Evolutionary conservation across 2,797 vertebrate genomes (phyloP), one percentile per base, ranked within the genome.

Genomic region (Sebastes kiyomatsui): DNA sequence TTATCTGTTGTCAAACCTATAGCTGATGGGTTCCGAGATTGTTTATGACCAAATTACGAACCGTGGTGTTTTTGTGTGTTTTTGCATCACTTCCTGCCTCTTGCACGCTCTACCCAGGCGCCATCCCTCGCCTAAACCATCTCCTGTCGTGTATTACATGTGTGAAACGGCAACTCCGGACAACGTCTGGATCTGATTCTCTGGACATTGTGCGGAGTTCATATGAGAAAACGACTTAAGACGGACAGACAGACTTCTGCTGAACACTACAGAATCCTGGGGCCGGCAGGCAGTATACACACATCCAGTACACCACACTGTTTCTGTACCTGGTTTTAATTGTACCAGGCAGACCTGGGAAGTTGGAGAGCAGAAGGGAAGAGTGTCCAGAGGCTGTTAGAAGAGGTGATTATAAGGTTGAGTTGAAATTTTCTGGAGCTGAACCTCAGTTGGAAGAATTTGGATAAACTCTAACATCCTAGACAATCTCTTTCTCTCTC

Each of bases 341-440:
- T 73, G 67, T 58, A 68, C 46, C 70, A 71, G 52, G 9, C 72
- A 25, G 70, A 78, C 54, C 6, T 28, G 72, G 22, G 32, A 38
- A 79, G 52, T 18, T 67, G 71, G 25, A 66, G 66, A 84, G 67
- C 70, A 67, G 76, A 67, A 73, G 67, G 72, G 64, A 67, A 74
- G 42, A 78, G 35, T 64, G 77, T 89, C 84, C 88, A 89, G 65
- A 56, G 86, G 60, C 60, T 72, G 61, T 80, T 81, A 65, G 33
- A 79, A 81, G 72, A 79, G 86, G 80, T 93, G 88, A 94, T 93
- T 89, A 91, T 85, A 95, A 92, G 89, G 88, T 74, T 90, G 85
- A 84, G 85, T 88, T 93, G 90, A 87, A 95, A 94, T 94, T 88
- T 92, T 77, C 6, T 92, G 94, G 92, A 85, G 85, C 91, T 83